Evolutionary conservation across 2,888 invertebrate species (phyloP), one percentile per base, ranked within the genome.

Genomic region (Agrotis ipsilon): DNA sequence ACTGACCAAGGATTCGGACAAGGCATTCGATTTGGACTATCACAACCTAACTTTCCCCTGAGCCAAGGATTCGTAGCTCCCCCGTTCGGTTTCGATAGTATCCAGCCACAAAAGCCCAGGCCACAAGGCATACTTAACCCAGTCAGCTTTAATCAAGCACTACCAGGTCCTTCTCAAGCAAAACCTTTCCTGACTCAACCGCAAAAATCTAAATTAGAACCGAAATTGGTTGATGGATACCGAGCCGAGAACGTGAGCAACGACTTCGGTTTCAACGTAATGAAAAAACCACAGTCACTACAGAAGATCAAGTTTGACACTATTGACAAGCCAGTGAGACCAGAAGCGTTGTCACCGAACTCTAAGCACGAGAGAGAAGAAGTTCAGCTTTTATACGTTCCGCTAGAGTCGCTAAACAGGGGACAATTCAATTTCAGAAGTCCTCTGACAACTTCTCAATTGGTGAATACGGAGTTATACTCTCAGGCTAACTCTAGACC

Each of bases 341-440:
- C 85, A 13, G 92, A 94, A 69, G 72, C 84, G 21, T 71, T 89
- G 24, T 74, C 89, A 5, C 85, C 88, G 13, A 91, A 89, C 72
- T 87, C 90, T 16, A 94, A 93, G 85, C 80, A 90, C 1, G 96
- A 96, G 89, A 94, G 96, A 83, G 97, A 98, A 91, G 97, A 97
- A 92, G 97, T 98, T 0, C 98, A 98, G 88, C 91, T 98, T 49
- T 94, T 98, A 0, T 98, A 98, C 87, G 98, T 98, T 0, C 98
- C 98, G 7, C 96, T 98, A 32, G 98, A 98, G 87, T 97, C 98
- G 0, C 91, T 98, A 27, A 97, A 97, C 81, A 91, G 92, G 82
- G 96, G 96, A 13, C 94, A 94, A 78, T 95, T 92, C 76, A 93
- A 95, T 86, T 92, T 94, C 68, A 91, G 93, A 80, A 92, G 85